A percentile compares a stretch with the other conserved stretches of the same genome.
These are phyloP conservation scores for Sphenopsis melanotis DNA, from an alignment of 2,797 vertebrate genomes.

Conservation along the genomic window DNA sequence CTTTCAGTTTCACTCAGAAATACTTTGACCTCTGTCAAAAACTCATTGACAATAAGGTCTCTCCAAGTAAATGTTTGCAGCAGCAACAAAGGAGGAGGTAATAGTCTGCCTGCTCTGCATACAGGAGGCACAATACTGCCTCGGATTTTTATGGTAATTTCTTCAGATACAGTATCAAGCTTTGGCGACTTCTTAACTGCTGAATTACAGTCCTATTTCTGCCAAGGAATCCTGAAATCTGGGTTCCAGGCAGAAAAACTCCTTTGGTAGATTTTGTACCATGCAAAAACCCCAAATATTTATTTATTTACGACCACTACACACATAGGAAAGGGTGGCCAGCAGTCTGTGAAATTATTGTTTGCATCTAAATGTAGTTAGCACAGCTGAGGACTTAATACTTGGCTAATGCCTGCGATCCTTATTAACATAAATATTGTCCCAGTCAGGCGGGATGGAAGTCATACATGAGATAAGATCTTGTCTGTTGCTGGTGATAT, in stretches of 20 bases:
- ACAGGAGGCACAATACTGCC: constrained; percentile 18
- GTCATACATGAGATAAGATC: constrained; percentile 55
- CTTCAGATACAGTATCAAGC: constrained; percentile 26
- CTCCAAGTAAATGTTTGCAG: constrained; percentile 53
- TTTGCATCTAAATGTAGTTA: constrained; percentile 40
- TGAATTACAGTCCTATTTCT: constrained; percentile 11
- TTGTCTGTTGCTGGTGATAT: constrained; percentile 48
- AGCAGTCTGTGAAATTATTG: constrained; percentile 48
- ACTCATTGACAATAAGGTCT: constrained; percentile 57
- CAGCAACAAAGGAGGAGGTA: constrained; percentile 56
- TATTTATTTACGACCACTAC: background rate
- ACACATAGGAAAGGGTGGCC: background rate
- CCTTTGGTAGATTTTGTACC: background rate
- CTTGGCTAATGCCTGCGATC: constrained; percentile 19
- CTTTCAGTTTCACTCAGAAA: constrained; percentile 56
- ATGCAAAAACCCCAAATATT: background rate
- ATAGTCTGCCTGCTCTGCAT: constrained; percentile 52
- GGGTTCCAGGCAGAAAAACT: background rate
- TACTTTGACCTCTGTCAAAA: constrained; percentile 63
- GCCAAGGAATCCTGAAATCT: background rate
- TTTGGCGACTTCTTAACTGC: background rate
- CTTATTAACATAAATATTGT: constrained; percentile 62
- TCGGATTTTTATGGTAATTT: constrained; percentile 58
- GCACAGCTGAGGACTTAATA: constrained; percentile 64
- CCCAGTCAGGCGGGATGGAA: constrained; percentile 29